Evolutionary conservation across 1,140 invertebrate genomes (phyloP).

Genomic region (Drosophila pachea): DNA sequence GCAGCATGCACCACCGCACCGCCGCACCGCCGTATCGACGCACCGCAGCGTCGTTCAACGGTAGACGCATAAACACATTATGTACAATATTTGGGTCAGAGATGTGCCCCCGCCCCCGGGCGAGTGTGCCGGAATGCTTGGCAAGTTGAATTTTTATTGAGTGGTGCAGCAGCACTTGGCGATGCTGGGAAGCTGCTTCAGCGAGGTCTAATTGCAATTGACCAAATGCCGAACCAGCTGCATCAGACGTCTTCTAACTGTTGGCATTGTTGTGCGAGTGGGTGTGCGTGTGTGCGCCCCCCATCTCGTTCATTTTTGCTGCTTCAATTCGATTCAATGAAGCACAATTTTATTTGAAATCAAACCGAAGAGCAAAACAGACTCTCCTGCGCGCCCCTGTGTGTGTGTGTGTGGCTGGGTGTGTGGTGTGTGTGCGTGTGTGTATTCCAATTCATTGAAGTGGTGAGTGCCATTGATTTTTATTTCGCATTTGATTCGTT

Average conservation of each 20-base stretch:
- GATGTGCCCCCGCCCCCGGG: slow-evolving; percentile 12
- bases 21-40: background rate
- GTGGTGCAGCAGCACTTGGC: slow-evolving; percentile 5
- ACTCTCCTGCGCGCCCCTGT: slow-evolving; percentile 48
- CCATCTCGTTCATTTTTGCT: slow-evolving; percentile 52
- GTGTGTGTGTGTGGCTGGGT: slow-evolving; percentile 22
- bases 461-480: slow-evolving; percentile 74
- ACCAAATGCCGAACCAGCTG: slow-evolving; percentile 51
- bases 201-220: slow-evolving; percentile 74
- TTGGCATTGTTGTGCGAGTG: slow-evolving; percentile 6
- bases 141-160: slow-evolving; percentile 51
- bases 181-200: slow-evolving; percentile 23
- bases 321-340: slow-evolving; percentile 74
- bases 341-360: slow-evolving; percentile 76
- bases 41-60: background rate
- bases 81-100: slow-evolving; percentile 72
- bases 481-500: slow-evolving; percentile 74
- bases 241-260: slow-evolving; percentile 21
- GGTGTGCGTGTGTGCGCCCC: slow-evolving; percentile 9
- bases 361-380: slow-evolving; percentile 66
- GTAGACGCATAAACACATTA: slow-evolving; percentile 64
- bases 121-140: slow-evolving; percentile 11
- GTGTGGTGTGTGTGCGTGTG: slow-evolving; percentile 10
- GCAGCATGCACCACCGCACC: background rate
- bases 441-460: slow-evolving; percentile 67